Conservation (phyloP, 1,140 invertebrate genomes). For the Chironomus tepperi region DNA sequence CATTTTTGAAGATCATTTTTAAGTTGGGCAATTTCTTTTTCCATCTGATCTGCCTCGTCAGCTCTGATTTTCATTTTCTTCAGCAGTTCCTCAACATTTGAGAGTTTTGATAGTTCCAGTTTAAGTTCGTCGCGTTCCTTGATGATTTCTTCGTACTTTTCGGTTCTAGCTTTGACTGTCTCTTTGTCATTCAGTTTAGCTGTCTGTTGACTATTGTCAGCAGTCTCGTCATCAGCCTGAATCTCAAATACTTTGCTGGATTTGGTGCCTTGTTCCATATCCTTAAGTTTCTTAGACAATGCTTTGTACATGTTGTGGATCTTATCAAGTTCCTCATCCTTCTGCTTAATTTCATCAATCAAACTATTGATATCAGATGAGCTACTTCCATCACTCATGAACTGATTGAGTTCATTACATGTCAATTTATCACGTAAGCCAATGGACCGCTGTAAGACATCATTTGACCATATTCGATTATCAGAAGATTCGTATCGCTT, state of each 20-base stretch:
- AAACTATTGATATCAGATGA: not conserved
- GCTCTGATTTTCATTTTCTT: not conserved
- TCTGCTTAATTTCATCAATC: not conserved
- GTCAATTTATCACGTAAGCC: not conserved
- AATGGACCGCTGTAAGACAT: not conserved
- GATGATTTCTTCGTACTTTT: not conserved
- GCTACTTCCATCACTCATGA: not conserved
- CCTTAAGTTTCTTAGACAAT: not conserved
- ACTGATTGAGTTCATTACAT: not conserved
- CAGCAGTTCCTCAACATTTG: not conserved
- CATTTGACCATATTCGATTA: not conserved
- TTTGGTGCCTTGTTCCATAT: not conserved
- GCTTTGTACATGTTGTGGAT: not conserved
- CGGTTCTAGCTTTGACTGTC: not conserved
- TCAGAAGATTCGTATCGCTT: not conserved
- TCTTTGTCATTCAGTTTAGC: not conserved
- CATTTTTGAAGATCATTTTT: not conserved
- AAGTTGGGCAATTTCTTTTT: not conserved
- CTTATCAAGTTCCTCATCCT: not conserved
- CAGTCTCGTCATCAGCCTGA: too few species aligned
- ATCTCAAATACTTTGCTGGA: too few species aligned
- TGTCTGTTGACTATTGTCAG: not conserved
- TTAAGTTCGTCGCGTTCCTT: not conserved
- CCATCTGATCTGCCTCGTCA: not conserved
- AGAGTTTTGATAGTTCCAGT: not conserved